A percentile compares a stretch with the other conserved stretches of the same genome.
Evolutionary conservation across 2,113 vertebrate species (phyloP).

Genomic region (Herpailurus yagouaroundi): DNA sequence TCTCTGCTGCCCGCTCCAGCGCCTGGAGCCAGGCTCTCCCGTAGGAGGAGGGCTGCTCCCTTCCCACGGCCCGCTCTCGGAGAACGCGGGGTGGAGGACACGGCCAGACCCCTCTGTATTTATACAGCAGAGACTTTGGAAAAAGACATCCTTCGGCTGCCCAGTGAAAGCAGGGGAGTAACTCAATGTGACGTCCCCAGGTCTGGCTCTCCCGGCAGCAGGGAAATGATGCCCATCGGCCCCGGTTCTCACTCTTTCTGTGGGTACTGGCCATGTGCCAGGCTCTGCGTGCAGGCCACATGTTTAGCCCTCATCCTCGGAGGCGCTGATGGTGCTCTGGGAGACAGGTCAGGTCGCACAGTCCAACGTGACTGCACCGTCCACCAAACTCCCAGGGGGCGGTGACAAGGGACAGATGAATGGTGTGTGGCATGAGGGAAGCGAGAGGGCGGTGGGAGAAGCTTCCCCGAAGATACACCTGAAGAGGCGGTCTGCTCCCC

Average conservation of each 20-base stretch:
- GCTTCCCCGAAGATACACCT: accelerated
- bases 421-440: neutral
- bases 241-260: neutral
- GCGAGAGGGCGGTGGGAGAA: accelerated
- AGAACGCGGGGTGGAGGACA: accelerated
- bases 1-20: neutral
- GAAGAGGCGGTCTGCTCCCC: too few species aligned
- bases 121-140: neutral
- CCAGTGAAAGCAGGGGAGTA: neutral
- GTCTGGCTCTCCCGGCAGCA: neutral
- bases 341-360: neutral
- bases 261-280: neutral
- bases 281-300: neutral
- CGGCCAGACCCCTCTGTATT: neutral
- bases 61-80: neutral
- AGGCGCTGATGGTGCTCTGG: accelerated
- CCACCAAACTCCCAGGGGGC: neutral
- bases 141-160: neutral
- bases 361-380: neutral
- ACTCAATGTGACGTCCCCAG: accelerated
- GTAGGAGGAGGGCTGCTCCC: neutral
- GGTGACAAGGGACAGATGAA: too few species aligned
- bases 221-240: accelerated
- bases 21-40: neutral
- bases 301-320: neutral